Conservation (phyloP, 2,113 vertebrate genomes). For the Leptobrachium leishanense region DNA sequence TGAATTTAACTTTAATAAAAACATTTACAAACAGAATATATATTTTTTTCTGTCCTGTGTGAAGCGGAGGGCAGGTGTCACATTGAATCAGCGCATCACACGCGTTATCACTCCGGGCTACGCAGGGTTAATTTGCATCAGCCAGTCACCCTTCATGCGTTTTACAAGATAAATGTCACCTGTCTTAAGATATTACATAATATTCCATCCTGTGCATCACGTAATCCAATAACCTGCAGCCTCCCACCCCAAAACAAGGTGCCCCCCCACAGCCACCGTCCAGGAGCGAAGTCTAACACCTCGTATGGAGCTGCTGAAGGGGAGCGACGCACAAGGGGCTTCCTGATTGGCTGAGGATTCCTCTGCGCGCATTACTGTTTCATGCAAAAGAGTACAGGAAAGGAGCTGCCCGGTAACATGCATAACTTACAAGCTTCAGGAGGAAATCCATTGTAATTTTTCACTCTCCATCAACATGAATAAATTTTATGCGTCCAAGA, state of each 20-base stretch:
- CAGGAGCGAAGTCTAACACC: neutral
- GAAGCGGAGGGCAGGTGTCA: neutral
- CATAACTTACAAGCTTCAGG: no score
- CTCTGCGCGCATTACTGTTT: no score
- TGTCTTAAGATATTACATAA: neutral
- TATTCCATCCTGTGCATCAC: neutral
- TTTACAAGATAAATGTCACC: neutral
- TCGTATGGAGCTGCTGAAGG: slow-evolving; percentile 11
- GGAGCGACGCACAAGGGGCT: neutral
- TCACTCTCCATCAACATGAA: no score
- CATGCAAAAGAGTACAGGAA: no score
- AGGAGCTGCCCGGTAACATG: no score
- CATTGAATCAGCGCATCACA: neutral
- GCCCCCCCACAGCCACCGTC: neutral
- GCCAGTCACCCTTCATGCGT: neutral
- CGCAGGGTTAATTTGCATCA: neutral
- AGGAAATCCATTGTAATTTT: no score
- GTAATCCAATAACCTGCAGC: slow-evolving; percentile 6
- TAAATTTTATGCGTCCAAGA: no score
- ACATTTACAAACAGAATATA: no score
- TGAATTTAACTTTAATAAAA: no score
- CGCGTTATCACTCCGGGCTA: neutral
- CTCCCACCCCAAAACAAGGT: neutral
- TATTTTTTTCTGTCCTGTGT: neutral
- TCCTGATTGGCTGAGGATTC: no score